Conservation (phyloP, 1,140 invertebrate species). For the Aphelenchoides avenae region DNA sequence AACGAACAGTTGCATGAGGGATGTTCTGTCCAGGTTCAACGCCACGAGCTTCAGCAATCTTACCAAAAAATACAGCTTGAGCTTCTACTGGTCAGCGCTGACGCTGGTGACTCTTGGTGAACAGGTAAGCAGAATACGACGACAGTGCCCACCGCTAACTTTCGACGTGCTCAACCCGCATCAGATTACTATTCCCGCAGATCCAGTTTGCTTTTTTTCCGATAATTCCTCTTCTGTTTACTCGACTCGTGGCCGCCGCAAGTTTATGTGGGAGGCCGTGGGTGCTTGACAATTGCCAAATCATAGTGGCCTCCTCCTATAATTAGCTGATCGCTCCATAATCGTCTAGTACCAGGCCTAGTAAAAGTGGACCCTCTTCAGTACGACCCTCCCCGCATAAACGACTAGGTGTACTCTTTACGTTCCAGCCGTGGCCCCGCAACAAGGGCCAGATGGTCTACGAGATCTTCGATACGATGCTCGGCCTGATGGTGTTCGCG, state of each 20-base stretch:
- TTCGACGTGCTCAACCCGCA: no score
- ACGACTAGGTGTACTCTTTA: no score
- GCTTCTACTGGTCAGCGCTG: constrained; percentile 91
- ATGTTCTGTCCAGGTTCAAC: constrained; percentile 18
- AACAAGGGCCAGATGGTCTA: constrained; percentile 67
- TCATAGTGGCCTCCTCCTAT: no score
- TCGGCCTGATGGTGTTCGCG: constrained; percentile 75
- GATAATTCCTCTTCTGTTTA: constrained; percentile 1
- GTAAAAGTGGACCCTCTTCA: no score
- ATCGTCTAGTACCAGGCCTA: no score
- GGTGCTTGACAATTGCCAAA: no score
- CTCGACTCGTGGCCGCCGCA: no score
- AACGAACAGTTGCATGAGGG: neutral
- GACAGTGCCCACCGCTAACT: no score
- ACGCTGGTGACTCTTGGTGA: constrained; percentile 84
- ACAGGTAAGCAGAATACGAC: no score
- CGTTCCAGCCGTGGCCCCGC: constrained; percentile 65
- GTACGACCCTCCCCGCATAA: neutral
- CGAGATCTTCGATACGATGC: constrained; percentile 78
- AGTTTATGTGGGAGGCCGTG: no score
- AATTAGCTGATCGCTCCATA: no score
- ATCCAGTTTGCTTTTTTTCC: neutral
- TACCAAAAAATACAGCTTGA: constrained; percentile 65
- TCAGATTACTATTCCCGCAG: no score
- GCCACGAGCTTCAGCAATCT: constrained; percentile 36